These are phyloP conservation scores for Cyprinella venusta DNA, from an alignment of 2,797 vertebrate species.

Conservation along the genomic window DNA sequence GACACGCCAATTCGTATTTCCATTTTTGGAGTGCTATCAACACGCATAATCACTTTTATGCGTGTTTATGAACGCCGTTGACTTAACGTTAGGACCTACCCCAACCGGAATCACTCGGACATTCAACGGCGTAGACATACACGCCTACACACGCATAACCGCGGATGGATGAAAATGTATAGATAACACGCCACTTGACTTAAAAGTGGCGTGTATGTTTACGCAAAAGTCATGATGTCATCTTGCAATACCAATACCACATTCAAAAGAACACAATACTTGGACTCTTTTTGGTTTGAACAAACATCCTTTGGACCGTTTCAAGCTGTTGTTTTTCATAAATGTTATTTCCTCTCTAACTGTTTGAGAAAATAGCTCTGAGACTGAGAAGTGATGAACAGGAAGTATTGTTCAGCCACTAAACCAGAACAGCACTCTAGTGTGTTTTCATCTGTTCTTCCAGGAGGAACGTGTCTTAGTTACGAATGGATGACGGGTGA, in stretches of 20 bases:
- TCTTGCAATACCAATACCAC: not conserved
- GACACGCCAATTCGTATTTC: no score
- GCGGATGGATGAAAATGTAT: no score
- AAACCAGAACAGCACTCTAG: not conserved
- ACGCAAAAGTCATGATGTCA: no score
- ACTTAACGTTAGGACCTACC: no score
- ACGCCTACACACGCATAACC: no score
- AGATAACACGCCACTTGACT: no score
- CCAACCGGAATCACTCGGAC: no score
- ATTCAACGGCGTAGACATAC: no score
- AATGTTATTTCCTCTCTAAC: slow-evolving; percentile 17
- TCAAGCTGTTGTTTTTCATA: not conserved
- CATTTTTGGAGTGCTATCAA: no score
- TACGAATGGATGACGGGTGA: slow-evolving; percentile 82
- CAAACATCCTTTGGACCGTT: not conserved
- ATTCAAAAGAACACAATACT: not conserved
- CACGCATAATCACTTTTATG: no score
- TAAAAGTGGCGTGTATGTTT: no score
- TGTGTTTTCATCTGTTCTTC: slow-evolving; percentile 20
- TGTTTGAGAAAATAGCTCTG: slow-evolving; percentile 13
- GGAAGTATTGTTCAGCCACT: not conserved
- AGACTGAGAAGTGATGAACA: slow-evolving; percentile 19
- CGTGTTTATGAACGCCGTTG: no score
- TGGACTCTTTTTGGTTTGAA: not conserved
- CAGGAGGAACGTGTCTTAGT: slow-evolving; percentile 84